Evolutionary conservation across 2,888 invertebrate genomes (phyloP).

Genomic region (Eudemis profundana): DNA sequence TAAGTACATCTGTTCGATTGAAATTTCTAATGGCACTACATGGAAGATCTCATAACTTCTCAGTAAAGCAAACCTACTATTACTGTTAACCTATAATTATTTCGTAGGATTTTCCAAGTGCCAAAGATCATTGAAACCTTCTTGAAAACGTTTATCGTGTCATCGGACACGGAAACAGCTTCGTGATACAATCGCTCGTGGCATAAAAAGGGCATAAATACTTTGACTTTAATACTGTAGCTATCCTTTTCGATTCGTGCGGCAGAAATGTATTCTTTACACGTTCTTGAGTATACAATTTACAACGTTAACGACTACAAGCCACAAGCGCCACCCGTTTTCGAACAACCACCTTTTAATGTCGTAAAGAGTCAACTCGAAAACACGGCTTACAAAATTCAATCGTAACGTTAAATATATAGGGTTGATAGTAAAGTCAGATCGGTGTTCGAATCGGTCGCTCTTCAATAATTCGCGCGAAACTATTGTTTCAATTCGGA

Average conservation of each 20-base stretch:
- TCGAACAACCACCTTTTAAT: background rate
- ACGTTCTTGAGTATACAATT: conserved; percentile 17
- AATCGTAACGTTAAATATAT: background rate
- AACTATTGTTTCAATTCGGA: conserved; percentile 34
- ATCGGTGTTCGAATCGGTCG: background rate
- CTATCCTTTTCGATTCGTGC: background rate
- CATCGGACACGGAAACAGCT: conserved; percentile 32
- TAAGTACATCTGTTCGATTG: conserved; percentile 26
- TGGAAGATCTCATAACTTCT: conserved; percentile 35
- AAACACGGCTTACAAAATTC: background rate
- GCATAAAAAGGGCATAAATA: background rate
- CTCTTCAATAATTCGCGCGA: background rate
- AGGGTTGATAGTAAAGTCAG: background rate
- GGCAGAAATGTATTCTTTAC: conserved; percentile 6
- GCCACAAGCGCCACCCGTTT: conserved; percentile 31
- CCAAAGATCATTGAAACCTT: conserved; percentile 38
- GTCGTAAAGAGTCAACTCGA: background rate
- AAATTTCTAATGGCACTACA: conserved; percentile 33
- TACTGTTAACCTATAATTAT: conserved; percentile 41
- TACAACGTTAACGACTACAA: conserved; percentile 18
- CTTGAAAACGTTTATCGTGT: conserved; percentile 41
- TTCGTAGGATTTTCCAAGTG: conserved; percentile 38
- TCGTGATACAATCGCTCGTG: conserved; percentile 2
- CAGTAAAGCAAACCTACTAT: conserved; percentile 38
- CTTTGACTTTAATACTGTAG: background rate